Evolutionary conservation across 2,797 vertebrate genomes (phyloP), one percentile per base, ranked within the genome.

Genomic region (Pseudochromis fuscus): DNA sequence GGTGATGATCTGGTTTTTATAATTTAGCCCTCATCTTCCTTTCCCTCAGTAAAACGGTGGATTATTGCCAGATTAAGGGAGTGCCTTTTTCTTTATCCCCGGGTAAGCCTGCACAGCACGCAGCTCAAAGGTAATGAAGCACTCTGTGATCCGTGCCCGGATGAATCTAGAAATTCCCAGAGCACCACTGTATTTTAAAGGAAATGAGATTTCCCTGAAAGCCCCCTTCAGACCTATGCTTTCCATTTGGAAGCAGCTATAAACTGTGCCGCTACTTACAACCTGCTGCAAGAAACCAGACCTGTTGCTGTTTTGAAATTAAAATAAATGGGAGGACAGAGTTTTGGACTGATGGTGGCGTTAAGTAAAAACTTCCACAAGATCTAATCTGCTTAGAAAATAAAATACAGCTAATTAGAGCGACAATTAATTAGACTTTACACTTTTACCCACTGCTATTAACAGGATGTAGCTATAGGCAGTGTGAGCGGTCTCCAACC

Each of bases 51-150:
- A 92, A 94, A 93, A 94, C 53, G 91, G 85, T 89, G 91, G 94
- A 94, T 95, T 94, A 94, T 92, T 91, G 83, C 87, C 91, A 94
- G 94, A 94, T 95, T 92, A 94, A 88, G 93, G 86, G 90, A 91
- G 89, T 92, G 90, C 89, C 91, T 93, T 92, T 93, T 87, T 89
- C 90, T 92, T 93, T 89, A 92, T 94, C 93, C 93, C 75, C 25
- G 85, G 84, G 85, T 94, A 94, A 93, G 85, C 91, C 88, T 83
- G 85, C 90, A 77, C 90, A 83, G 89, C 90, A 83, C 83, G 86
- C 82, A 79, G 91, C 91, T 93, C 91, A 91, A 81, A 94, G 91
- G 90, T 93, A 93, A 93, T 91, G 90, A 91, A 90, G 87, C 87
- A 75, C 89, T 89, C 87, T 82, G 82, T 90, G 92, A 92, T 92